Percentiles rank a stretch among this genome's conserved stretches.
Conservation (phyloP, 2,888 invertebrate species). For the Acleris cristana region DNA sequence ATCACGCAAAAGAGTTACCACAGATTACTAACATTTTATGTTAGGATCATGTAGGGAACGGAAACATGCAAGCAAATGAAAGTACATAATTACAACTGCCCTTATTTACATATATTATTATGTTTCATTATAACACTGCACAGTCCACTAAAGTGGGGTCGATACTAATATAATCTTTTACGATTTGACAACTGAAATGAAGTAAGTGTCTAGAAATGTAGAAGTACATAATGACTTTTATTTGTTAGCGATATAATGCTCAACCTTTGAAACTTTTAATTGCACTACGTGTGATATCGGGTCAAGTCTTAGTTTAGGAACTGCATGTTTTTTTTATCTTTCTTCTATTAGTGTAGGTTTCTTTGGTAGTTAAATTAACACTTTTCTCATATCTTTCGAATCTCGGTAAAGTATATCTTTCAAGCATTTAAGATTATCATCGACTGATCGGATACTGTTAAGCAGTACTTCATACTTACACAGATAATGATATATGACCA, state of each 20-base stretch:
- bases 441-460: constrained; percentile 67
- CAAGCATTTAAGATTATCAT: constrained; percentile 68
- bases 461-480: constrained; percentile 54
- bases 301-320: constrained; percentile 50
- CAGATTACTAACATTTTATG: too few relatives aligned
- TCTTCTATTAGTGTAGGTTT: constrained; percentile 59
- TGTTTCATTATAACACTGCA: constrained; percentile 17
- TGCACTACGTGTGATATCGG: constrained; percentile 64
- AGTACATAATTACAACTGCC: too few relatives aligned
- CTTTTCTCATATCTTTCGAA: constrained; percentile 50
- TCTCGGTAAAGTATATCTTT: constrained; percentile 60
- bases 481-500: constrained; percentile 55
- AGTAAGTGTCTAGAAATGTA: constrained; percentile 32
- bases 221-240: constrained; percentile 30
- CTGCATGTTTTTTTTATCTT: constrained; percentile 52
- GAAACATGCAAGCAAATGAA: too few relatives aligned
- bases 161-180: constrained; percentile 15
- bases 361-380: constrained; percentile 62
- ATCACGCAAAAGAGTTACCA: background rate
- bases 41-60: too few relatives aligned
- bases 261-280: constrained; percentile 77
- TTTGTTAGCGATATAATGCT: constrained; percentile 48
- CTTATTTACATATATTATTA: background rate
- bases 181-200: constrained; percentile 22
- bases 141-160: constrained; percentile 28